Base-by-base conservation (phyloP, 2,888 invertebrate species). In the Monoplex corrugatus region DNA sequence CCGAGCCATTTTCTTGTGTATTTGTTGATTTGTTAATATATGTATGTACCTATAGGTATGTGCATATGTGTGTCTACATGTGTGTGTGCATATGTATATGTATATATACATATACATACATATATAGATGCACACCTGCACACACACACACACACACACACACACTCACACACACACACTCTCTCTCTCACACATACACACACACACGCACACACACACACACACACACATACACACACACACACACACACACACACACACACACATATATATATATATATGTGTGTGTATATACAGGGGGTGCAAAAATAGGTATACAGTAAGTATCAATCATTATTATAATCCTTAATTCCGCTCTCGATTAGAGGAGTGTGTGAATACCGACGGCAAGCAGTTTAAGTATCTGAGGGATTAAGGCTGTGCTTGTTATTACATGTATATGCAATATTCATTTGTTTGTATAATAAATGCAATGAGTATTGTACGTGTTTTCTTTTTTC, bases 201-300 rank as follows among this genome's bases (percentile, higher is more conserved):
- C 68, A 23, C 68, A 68, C 68, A 68, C 68, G n/a, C 68, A 68
- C 28, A 68, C 68, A 68, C 28, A 68, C 68, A 68, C 68, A 28
- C 68, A 68, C 68, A 28, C 68, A 68, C 68, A 28, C 68, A 68
- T n/a, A 68, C 68, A 28, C 68, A 68, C 68, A 68, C 68, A 68
- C 68, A 68, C 68, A 68, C 28, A 68, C 68, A 68, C 68, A 68
- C 28, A 23, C 68, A 68, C 68, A 68, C 68, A 50, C 50, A 50
- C 50, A 50, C 50, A 50, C 50, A 50, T 19, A 68, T n/a, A 68
- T 28, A 23, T n/a, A 68, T 3, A 68, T 5, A 68, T 16, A 28
- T 8, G 68, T 5, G n/a, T n/a, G 16, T 13, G 68, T 68, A 19
- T 68, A 28, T n/a, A n/a, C n/a, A n/a, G n/a, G n/a, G n/a, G n/a